These are phyloP conservation scores for Puma concolor DNA, from an alignment of 2,113 vertebrate species.

Conservation along the genomic window DNA sequence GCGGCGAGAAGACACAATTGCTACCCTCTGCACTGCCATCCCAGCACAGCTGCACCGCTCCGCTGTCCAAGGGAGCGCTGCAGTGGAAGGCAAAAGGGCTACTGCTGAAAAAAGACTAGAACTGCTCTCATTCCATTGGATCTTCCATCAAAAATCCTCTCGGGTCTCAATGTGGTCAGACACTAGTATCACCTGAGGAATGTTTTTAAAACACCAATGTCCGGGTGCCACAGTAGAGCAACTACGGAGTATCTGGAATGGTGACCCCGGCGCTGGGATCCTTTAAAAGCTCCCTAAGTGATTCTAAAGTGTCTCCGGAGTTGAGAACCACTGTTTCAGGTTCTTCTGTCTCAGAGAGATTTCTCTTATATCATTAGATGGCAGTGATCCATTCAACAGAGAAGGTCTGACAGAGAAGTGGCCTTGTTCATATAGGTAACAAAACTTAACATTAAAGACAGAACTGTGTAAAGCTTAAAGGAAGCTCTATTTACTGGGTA, in stretches of 20 bases:
- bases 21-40: not conserved
- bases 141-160: not conserved
- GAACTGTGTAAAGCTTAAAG: not conserved
- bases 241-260: not conserved
- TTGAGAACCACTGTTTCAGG: constrained; percentile 14
- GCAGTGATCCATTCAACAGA: not conserved
- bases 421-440: not conserved
- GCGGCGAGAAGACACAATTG: not conserved
- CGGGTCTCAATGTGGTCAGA: not conserved
- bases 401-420: not conserved
- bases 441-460: not conserved
- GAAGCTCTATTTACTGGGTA: not conserved
- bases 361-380: not conserved
- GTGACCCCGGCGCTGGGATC: not conserved
- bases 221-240: not conserved
- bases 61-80: not conserved
- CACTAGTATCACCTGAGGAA: not conserved
- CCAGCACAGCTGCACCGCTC: not conserved
- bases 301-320: not conserved
- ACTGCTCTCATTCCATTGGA: not conserved
- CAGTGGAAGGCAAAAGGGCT: not conserved
- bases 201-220: not conserved
- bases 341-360: not conserved
- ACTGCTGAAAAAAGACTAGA: not conserved
- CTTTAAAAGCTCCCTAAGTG: not conserved